Conservation (phyloP, 2,113 vertebrate species). For the Sinocyclocheilus maitianheensis region DNA sequence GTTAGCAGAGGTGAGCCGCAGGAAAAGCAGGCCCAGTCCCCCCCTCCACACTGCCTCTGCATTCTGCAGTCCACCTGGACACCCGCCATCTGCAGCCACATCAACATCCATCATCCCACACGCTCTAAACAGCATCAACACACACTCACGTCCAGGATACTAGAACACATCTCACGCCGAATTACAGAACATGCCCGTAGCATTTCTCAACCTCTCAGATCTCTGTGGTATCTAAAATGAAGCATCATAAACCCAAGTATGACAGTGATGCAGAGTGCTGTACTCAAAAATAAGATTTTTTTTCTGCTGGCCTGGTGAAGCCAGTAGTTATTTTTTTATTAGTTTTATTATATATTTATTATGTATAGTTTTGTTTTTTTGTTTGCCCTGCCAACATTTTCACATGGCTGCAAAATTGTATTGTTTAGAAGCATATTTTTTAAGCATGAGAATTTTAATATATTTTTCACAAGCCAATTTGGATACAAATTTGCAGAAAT, state of each 20-base stretch:
- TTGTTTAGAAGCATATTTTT: not conserved
- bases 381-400: not conserved
- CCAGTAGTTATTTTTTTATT: no score
- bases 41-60: conserved; percentile 14
- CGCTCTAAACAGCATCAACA: conserved; percentile 40
- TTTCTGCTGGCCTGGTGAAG: not conserved
- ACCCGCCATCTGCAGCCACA: conserved; percentile 45
- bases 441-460: no score
- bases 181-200: conserved; percentile 12
- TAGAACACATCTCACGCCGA: conserved; percentile 33
- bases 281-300: not conserved
- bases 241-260: conserved; percentile 15
- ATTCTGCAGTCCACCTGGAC: conserved; percentile 35
- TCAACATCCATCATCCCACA: conserved; percentile 47
- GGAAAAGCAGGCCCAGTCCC: conserved; percentile 2
- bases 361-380: not conserved
- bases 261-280: not conserved
- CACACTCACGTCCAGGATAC: conserved; percentile 15
- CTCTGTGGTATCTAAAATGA: conserved; percentile 22
- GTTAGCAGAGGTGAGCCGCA: conserved; percentile 29
- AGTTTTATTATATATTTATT: no score
- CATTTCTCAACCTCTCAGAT: conserved; percentile 21
- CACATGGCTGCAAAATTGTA: not conserved
- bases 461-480: no score
- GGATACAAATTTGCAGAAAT: no score